Conservation (phyloP, 2,113 vertebrate genomes). For the Pluvialis apricaria region DNA sequence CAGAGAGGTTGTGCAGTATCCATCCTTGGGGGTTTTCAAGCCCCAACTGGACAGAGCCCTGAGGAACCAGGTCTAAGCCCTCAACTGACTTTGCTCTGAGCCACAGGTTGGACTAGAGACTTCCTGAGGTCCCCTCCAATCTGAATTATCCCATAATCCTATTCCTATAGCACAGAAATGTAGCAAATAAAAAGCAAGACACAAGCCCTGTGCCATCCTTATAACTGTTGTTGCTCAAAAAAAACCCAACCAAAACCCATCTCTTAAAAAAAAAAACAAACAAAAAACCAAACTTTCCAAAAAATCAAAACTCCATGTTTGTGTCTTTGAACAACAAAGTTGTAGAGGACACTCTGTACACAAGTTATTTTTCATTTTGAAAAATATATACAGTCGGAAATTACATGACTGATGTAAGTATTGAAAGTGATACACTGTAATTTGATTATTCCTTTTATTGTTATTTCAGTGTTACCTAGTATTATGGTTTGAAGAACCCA, state of each 20-base stretch:
- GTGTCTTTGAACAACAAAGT: background rate
- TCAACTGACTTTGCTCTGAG: background rate
- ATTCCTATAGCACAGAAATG: background rate
- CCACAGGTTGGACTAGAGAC: background rate
- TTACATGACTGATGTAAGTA: background rate
- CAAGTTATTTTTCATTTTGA: background rate
- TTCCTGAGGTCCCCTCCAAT: background rate
- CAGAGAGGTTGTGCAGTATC: background rate
- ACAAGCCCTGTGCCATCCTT: background rate
- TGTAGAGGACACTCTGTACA: background rate
- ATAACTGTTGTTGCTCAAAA: fast-evolving
- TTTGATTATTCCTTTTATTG: background rate
- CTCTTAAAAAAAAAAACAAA: too few species aligned
- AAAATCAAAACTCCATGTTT: background rate
- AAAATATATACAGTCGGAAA: background rate
- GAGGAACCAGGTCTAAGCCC: background rate
- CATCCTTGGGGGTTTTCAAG: background rate
- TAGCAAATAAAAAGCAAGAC: background rate
- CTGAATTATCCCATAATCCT: fast-evolving
- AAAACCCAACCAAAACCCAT: background rate
- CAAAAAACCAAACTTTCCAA: background rate
- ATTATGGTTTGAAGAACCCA: too few species aligned
- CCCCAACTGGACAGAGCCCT: background rate
- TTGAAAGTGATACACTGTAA: fast-evolving
- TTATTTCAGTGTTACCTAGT: background rate